These are phyloP conservation scores for Equus quagga DNA, from an alignment of 2,113 vertebrate genomes.

Conservation along the genomic window DNA sequence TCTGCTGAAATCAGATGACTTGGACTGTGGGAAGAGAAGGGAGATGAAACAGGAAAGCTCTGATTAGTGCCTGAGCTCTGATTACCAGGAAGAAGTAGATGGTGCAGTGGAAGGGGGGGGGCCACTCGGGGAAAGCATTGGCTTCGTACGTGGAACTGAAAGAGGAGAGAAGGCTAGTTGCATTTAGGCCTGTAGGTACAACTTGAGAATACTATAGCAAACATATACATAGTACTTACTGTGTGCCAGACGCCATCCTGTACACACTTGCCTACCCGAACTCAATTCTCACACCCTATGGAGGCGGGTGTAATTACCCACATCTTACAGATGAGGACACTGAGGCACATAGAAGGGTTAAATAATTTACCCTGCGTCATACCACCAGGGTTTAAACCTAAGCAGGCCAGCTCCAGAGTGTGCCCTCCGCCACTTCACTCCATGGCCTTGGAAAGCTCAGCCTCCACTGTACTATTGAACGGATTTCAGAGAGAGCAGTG, in stretches of 20 bases:
- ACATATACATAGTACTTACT: background rate
- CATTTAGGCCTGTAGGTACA: background rate
- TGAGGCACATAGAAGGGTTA: background rate
- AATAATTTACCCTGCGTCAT: background rate
- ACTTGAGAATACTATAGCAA: background rate
- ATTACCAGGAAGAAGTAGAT: background rate
- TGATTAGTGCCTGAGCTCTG: background rate
- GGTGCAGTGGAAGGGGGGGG: background rate
- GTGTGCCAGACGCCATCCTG: fast-evolving
- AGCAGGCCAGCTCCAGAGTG: background rate
- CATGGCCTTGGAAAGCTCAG: background rate
- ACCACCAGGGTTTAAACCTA: background rate
- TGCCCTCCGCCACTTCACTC: background rate
- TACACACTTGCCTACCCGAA: background rate
- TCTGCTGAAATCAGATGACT: background rate
- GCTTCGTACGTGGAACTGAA: background rate
- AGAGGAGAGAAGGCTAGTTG: background rate
- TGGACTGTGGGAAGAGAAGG: background rate
- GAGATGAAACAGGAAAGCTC: background rate
- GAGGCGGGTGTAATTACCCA: background rate
- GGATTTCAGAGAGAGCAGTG: background rate
- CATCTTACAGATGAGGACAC: background rate
- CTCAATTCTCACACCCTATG: background rate
- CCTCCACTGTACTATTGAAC: background rate
- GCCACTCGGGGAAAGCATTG: fast-evolving